These are phyloP conservation scores for Aphidius gifuensis DNA, from an alignment of 1,140 invertebrate species.

Conservation along the genomic window DNA sequence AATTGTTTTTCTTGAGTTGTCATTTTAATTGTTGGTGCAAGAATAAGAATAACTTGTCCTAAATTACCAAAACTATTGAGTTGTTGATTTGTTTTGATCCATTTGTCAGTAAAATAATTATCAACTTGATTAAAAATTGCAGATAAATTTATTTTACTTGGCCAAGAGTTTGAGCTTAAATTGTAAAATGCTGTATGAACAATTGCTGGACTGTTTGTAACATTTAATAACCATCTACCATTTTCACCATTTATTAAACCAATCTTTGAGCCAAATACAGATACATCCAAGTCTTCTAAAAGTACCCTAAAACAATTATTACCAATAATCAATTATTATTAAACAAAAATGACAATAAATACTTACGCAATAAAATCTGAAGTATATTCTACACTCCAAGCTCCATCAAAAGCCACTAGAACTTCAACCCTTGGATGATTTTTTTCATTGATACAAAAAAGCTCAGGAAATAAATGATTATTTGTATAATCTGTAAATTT, in stretches of 20 bases:
- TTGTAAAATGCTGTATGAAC: conserved; percentile 24
- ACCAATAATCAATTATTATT: conserved; percentile 7
- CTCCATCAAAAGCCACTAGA: conserved; percentile 54
- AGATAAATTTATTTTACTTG: conserved; percentile 29
- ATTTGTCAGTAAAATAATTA: conserved; percentile 33
- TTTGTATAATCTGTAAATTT: conserved; percentile 34
- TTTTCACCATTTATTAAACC: conserved; percentile 59
- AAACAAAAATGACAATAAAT: conserved; percentile 6
- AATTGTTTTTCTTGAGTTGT: conserved; percentile 23
- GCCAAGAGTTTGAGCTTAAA: conserved; percentile 29
- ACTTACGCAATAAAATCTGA: conserved; percentile 58
- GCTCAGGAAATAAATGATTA: conserved; percentile 31
- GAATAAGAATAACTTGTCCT: conserved; percentile 36
- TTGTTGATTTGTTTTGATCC: conserved; percentile 27
- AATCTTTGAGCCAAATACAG: conserved; percentile 56
- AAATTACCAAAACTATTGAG: conserved; percentile 30
- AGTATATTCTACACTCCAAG: conserved; percentile 56
- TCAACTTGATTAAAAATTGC: conserved; percentile 25
- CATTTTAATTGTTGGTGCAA: conserved; percentile 28
- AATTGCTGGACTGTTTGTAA: conserved; percentile 41
- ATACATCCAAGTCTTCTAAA: conserved; percentile 55
- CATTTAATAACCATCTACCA: conserved; percentile 57
- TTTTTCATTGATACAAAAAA: conserved; percentile 43
- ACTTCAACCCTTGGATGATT: conserved; percentile 50
- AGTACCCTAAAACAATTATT: conserved; percentile 39